A percentile compares a stretch with the other conserved stretches of the same genome.
These are phyloP conservation scores for Heliocidaris erythrogramma DNA, from an alignment of 35 echinoderm and acorn worm species.

Conservation along the genomic window DNA sequence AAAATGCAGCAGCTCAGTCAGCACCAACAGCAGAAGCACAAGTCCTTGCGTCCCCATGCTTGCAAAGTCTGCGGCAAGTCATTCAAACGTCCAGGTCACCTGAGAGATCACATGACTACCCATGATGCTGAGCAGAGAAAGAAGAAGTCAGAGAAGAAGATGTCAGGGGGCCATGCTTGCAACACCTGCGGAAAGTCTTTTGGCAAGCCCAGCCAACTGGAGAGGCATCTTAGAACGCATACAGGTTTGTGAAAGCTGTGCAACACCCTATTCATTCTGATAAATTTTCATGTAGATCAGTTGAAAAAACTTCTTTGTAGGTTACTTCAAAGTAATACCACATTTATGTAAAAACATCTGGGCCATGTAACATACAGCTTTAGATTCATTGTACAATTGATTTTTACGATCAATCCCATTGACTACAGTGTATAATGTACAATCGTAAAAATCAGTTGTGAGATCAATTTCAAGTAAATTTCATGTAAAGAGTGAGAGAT, in stretches of 20 bases:
- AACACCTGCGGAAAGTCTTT: constrained; percentile 73
- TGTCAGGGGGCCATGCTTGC: constrained; percentile 51
- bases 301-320: too few relatives aligned
- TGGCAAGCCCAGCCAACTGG: constrained; percentile 84
- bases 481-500: too few relatives aligned
- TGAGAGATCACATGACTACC: constrained; percentile 93
- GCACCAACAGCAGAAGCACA: constrained; percentile 82
- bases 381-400: too few relatives aligned
- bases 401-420: too few relatives aligned
- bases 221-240: constrained; percentile 85
- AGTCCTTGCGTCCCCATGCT: constrained; percentile 66
- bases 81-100: constrained; percentile 88
- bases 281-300: too few relatives aligned
- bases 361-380: too few relatives aligned
- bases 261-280: background rate
- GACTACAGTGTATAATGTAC: too few relatives aligned
- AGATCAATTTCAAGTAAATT: too few relatives aligned
- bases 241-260: constrained; percentile 68
- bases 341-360: too few relatives aligned
- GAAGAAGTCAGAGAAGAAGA: constrained; percentile 32
- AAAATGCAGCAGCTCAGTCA: constrained; percentile 75
- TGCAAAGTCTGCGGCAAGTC: constrained; percentile 87
- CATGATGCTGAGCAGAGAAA: constrained; percentile 62
- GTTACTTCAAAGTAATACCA: too few relatives aligned
- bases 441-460: too few relatives aligned